phyloP scores from a whole-genome alignment of 2,888 invertebrate genomes.

The Herminia tarsipennalis region DNA sequence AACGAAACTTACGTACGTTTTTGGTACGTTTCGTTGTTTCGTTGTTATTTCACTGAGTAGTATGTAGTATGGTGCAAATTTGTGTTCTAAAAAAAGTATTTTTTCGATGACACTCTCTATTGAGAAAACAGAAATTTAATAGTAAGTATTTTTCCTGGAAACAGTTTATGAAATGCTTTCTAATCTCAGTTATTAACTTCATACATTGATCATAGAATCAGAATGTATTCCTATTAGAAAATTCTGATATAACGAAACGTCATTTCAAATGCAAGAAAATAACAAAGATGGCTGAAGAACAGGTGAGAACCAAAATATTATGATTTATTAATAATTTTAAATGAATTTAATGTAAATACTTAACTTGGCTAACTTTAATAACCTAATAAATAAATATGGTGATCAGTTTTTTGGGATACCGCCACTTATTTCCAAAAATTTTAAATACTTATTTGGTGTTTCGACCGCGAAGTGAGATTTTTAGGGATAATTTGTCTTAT shows the following conservation, averaged over 20 bases:
- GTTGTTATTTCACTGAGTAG: no score
- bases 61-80: no score
- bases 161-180: no score
- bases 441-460: conserved; percentile 23
- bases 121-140: no score
- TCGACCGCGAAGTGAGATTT: conserved; percentile 26
- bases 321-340: conserved; percentile 66
- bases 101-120: no score
- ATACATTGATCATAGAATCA: not conserved
- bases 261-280: conserved; percentile 81
- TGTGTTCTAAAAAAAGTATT: no score
- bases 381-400: conserved; percentile 11
- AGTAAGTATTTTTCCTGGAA: no score
- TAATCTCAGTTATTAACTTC: not conserved
- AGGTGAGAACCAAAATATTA: conserved; percentile 88
- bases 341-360: conserved; percentile 55
- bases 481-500: conserved; percentile 13
- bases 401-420: conserved; percentile 14
- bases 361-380: conserved; percentile 7
- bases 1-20: no score
- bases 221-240: conserved; percentile 12
- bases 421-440: conserved; percentile 15
- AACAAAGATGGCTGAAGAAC: conserved; percentile 92
- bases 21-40: no score
- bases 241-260: conserved; percentile 60